Percentiles rank a stretch among this genome's conserved stretches.
phyloP scores from a whole-genome alignment of 1,140 invertebrate species.

The Drosophila kurseongensis region DNA sequence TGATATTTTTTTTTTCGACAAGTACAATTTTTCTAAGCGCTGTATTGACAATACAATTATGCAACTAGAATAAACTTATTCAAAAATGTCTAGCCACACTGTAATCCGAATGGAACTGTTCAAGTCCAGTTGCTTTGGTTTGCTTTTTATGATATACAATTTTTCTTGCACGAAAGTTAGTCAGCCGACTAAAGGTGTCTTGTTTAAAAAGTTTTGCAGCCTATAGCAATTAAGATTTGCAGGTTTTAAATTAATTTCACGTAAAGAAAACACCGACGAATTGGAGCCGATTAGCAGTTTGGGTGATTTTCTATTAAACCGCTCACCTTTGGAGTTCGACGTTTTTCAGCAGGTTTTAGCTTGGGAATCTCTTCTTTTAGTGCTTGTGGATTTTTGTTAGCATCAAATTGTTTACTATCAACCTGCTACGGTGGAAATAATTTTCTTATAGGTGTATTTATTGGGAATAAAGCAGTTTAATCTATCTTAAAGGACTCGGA shows the following conservation, averaged over 20 bases:
- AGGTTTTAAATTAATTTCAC: background rate
- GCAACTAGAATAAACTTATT: no score
- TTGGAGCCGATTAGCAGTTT: background rate
- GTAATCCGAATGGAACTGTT: no score
- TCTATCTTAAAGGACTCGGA: constrained; percentile 2
- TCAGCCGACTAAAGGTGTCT: no score
- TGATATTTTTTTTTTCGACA: no score
- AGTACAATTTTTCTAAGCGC: no score
- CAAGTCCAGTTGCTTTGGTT: no score
- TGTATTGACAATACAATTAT: no score
- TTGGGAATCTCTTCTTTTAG: constrained; percentile 79
- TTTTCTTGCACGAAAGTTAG: no score
- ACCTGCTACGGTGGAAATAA: constrained; percentile 44
- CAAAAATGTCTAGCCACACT: no score
- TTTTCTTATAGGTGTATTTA: constrained; percentile 21
- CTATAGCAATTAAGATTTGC: no score
- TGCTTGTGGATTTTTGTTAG: constrained; percentile 66
- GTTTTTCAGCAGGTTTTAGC: constrained; percentile 66
- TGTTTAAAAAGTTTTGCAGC: no score
- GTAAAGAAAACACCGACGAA: background rate
- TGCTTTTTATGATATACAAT: no score
- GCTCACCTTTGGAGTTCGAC: constrained; percentile 69
- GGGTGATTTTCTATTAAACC: constrained; percentile 6
- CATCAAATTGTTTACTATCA: constrained; percentile 63
- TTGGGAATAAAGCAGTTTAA: background rate